Evolutionary conservation across 2,113 vertebrate species (phyloP), one percentile per base, ranked within the genome.

Genomic region (Elachura formosa): DNA sequence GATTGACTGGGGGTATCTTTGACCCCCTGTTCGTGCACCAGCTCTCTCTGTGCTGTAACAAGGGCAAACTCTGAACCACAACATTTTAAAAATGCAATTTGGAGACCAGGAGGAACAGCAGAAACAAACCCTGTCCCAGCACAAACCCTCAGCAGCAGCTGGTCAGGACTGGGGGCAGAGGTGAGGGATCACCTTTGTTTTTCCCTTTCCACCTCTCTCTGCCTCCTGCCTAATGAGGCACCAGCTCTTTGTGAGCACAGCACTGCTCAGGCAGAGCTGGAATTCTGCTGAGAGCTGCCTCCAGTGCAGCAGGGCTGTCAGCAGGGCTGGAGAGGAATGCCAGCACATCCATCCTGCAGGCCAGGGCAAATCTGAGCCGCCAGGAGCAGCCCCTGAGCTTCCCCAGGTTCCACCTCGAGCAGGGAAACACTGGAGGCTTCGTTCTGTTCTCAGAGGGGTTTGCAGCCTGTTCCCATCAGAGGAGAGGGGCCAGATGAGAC

Each of bases 271-370:
- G 78, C 77, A 91, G 87, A 76, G 87, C 80, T 66, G 31, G 55
- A 13, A 49, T 2, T 24, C 10, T 26, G 73, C 80, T 46, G 33
- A 41, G 75, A 73, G 11, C n/a, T 12, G 66, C 6, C 56, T 64
- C 45, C 38, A 3, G 33, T 3, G 9, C 26, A 1, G 5, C 5
- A 19, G 2, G 3, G 1, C 3, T 15, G n/a, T 3, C 4, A 4
- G 34, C 22, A 64, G 33, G 58, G 59, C 54, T 63, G 11, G 1
- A 4, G 49, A 51, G 49, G 49, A 46, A 84, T 24, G 33, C 48
- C 69, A 38, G 64, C 71, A 56, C 80, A 43, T 61, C 76, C 45
- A 48, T 90, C 80, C 92, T 51, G 29, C n/a, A 38, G 55, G 48
- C n/a, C 68, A 31, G 62, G 28, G 9, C 26, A 25, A 28, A 66